Evolutionary conservation across 2,888 invertebrate species (phyloP), one percentile per base, ranked within the genome.

Genomic region (Drymonia ruficornis): DNA sequence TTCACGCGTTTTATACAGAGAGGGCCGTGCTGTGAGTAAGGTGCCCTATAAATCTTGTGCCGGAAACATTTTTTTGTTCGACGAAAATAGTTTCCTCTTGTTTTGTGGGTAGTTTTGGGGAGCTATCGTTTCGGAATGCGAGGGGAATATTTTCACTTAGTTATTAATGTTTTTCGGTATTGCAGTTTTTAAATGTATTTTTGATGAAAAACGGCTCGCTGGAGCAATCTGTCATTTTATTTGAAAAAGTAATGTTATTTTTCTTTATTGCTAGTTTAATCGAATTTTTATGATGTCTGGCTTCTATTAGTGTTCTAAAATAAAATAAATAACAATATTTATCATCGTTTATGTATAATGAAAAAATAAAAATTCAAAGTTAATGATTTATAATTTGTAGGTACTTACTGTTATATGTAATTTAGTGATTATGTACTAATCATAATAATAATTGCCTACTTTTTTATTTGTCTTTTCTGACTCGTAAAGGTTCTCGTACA

Each of bases 41-140:
- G 78, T 78, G 70, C 71, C 70, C 80, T 75, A 89, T 91, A 92
- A 92, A 91, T 92, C 91, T 89, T 83, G 59, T 65, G 71, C 79
- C 86, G 90, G 88, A 91, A 84, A 84, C 84, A 85, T 86, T 91
- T 92, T 84, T 91, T 91, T 90, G 88, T 88, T 80, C 84, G 86
- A 83, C 83, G 82, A 87, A 90, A 91, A 91, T 91, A 90, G 90
- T 91, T 90, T 90, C 86, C 90, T 89, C 84, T 82, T 86, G 84
- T 89, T 88, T 87, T 83, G 81, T 80, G 79, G 73, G 79, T 81
- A 83, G 80, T 81, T 76, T 11, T 75, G 71, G 74, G 67, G 66
- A 63, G 52, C 47, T 12, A 4, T 19, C 16, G 43, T 19, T 43
- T 49, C 53, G 60, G 62, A 52, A 55, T 63, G 61, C 50, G 52